Percentiles rank a stretch among this genome's conserved stretches.
These are phyloP conservation scores for Pecten maximus DNA, from an alignment of 2,888 invertebrate species.

Conservation along the genomic window DNA sequence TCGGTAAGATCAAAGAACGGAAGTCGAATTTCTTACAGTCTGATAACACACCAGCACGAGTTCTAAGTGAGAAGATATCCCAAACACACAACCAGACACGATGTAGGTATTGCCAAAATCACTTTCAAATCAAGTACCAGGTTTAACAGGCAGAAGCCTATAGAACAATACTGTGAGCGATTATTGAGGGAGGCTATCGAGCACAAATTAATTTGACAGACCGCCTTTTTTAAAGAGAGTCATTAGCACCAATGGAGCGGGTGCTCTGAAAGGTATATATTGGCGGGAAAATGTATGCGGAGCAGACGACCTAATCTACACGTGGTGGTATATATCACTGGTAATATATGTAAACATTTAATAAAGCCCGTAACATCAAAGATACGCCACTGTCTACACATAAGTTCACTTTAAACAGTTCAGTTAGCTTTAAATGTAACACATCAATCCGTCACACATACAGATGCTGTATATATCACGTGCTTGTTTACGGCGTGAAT, in stretches of 20 bases:
- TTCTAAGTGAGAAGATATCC: background rate
- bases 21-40: background rate
- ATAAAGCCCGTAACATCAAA: background rate
- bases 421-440: background rate
- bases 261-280: conserved; percentile 17
- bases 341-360: conserved; percentile 1
- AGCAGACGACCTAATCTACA: background rate
- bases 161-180: background rate
- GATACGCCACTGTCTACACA: background rate
- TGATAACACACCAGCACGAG: background rate
- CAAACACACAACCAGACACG: background rate
- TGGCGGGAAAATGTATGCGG: background rate
- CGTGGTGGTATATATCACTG: background rate
- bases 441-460: background rate
- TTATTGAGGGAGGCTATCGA: background rate
- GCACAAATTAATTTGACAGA: conserved; percentile 13
- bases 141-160: background rate
- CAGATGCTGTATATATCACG: background rate
- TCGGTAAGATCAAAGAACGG: conserved; percentile 1
- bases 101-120: background rate
- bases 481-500: background rate
- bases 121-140: background rate
- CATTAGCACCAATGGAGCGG: background rate
- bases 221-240: conserved; percentile 1
- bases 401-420: background rate